Conservation (phyloP, 2,113 vertebrate species). For the Alces alces region DNA sequence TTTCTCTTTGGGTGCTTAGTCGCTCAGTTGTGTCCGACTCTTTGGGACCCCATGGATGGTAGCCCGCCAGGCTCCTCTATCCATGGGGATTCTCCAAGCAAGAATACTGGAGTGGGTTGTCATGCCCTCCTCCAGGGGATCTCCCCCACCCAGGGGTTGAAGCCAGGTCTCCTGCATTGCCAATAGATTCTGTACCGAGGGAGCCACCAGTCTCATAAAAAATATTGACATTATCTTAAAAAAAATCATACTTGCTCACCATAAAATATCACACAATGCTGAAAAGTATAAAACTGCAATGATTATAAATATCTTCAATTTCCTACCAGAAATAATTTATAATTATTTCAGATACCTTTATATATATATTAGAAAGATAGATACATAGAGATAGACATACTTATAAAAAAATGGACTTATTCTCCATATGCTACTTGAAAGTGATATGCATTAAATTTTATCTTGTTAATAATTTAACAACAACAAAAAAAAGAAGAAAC, state of each 20-base stretch:
- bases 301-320: not conserved
- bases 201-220: not conserved
- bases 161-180: not conserved
- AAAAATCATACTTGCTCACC: not conserved
- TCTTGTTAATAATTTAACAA: not conserved
- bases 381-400: not conserved
- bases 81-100: not conserved
- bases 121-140: not conserved
- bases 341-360: not conserved
- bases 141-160: not conserved
- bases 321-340: not conserved
- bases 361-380: not conserved
- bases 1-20: not conserved
- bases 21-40: fast-evolving
- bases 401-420: not conserved
- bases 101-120: not conserved
- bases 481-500: not conserved
- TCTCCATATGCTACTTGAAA: not conserved
- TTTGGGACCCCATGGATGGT: not conserved
- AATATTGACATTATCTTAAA: not conserved
- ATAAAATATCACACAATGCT: not conserved
- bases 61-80: not conserved
- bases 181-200: too few species aligned
- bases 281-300: not conserved
- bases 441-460: not conserved